phyloP scores from a whole-genome alignment of 2,888 invertebrate species.

The Sarcophaga caerulescens region DNA sequence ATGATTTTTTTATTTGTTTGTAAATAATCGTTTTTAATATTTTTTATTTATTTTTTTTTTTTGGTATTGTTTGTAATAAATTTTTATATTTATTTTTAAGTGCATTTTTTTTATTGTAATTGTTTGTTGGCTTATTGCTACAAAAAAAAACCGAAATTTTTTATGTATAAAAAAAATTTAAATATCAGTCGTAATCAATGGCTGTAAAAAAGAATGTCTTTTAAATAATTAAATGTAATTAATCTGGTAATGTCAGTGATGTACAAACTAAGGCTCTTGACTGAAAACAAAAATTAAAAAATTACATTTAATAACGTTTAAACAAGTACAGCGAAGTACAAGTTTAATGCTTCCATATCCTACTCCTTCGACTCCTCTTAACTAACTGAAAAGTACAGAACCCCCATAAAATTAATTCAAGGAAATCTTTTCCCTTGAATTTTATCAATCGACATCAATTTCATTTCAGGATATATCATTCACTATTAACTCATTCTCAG shows the following conservation, averaged over 20 bases:
- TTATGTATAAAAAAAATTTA: neutral
- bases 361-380: no score
- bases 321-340: no score
- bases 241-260: slow-evolving; percentile 25
- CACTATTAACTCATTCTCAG: no score
- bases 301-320: no score
- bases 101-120: slow-evolving; percentile 20
- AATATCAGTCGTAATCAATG: slow-evolving; percentile 4
- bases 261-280: slow-evolving; percentile 35
- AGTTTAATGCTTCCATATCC: no score
- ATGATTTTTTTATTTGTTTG: neutral
- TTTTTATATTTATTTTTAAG: slow-evolving; percentile 18
- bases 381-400: no score
- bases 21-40: neutral
- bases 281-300: neutral
- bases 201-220: slow-evolving; percentile 4
- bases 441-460: no score
- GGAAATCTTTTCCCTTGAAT: no score
- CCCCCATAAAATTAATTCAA: no score
- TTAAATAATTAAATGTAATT: slow-evolving; percentile 22
- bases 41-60: neutral
- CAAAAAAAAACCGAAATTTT: slow-evolving; percentile 1
- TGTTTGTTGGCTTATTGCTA: slow-evolving; percentile 44
- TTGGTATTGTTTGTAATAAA: slow-evolving; percentile 4
- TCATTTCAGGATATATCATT: no score